These are phyloP conservation scores for Oriolus oriolus DNA, from an alignment of 2,113 vertebrate genomes.

Conservation along the genomic window DNA sequence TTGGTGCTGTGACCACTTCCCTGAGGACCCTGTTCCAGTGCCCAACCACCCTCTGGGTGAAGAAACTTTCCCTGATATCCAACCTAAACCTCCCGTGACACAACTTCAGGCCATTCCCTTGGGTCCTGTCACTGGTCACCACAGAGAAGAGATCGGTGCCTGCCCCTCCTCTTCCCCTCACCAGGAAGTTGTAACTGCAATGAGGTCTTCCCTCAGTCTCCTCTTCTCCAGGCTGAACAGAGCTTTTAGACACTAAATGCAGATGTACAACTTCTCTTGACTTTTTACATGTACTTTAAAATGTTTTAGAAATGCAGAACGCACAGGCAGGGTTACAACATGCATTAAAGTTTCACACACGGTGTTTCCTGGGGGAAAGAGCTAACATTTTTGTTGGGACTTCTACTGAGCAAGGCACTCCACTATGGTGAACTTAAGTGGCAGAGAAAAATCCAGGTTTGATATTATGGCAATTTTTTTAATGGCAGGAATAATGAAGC, in stretches of 20 bases:
- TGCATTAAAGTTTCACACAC: background rate
- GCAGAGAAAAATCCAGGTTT: background rate
- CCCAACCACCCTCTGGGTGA: accelerated
- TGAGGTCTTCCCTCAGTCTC: background rate
- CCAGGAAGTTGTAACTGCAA: accelerated
- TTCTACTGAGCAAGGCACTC: background rate
- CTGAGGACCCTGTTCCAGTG: background rate
- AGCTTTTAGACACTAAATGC: background rate
- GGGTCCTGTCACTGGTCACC: background rate
- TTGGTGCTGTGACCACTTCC: background rate
- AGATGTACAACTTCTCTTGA: background rate
- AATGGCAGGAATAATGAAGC: background rate
- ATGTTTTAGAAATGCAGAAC: background rate
- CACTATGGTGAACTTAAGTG: background rate
- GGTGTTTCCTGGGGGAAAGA: background rate
- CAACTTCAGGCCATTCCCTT: background rate
- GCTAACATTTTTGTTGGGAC: background rate
- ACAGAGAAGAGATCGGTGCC: background rate
- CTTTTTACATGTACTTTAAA: background rate
- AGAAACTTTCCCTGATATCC: background rate
- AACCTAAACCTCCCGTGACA: background rate
- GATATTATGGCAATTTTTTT: background rate
- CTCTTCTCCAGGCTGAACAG: background rate
- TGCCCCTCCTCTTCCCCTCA: background rate
- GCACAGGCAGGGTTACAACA: background rate